Base-by-base conservation (phyloP, 2,113 vertebrate genomes). In the Callionymus lyra region DNA sequence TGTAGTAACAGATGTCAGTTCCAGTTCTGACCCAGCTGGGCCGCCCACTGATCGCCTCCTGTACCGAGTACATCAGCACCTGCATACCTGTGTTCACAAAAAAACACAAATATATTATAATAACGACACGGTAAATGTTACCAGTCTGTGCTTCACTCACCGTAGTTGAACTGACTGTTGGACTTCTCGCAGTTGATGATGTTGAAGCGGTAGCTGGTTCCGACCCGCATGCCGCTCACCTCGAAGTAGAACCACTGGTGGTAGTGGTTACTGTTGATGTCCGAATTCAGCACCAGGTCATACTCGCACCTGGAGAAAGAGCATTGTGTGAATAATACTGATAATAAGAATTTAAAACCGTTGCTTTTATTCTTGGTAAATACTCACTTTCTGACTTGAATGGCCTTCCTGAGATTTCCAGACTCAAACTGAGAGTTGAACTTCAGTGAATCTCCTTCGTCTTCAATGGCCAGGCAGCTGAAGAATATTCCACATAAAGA, bases 201-300 rank as follows among this genome's bases (percentile, higher is more conserved):
- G 85, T 99, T 99, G 86, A 99, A 97, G 33, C 94, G 89, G 58
- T 98, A 98, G 41, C 72, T 74, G 35, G 82, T 51, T 31, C 87
- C 85, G 11, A 86, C 86, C 6, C 86, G 86, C 92, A 99, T 99
- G 67, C 91, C 88, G 64, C 95, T 94, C 74, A 95, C 93, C 84
- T 99, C 94, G 65, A 96, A 99, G 79, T 99, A 99, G 84, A 99
- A 99, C 94, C 95, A 99, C 51, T 98, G 95, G 68, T 98, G 95
- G 76, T 99, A 92, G 74, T 96, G 95, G 79, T 98, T 99, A 74
- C 92, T 98, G 73, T 99, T 99, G 85, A 99, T 93, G 77, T 99
- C 95, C 0, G 95, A 94, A 74, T 99, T 98, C 75, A 97, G 76
- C 80, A 99, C 89, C 54, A 98, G 89, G 79, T 99, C 95, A 67